These are phyloP conservation scores for Pammene aurita DNA, from an alignment of 2,888 invertebrate genomes.

Conservation along the genomic window DNA sequence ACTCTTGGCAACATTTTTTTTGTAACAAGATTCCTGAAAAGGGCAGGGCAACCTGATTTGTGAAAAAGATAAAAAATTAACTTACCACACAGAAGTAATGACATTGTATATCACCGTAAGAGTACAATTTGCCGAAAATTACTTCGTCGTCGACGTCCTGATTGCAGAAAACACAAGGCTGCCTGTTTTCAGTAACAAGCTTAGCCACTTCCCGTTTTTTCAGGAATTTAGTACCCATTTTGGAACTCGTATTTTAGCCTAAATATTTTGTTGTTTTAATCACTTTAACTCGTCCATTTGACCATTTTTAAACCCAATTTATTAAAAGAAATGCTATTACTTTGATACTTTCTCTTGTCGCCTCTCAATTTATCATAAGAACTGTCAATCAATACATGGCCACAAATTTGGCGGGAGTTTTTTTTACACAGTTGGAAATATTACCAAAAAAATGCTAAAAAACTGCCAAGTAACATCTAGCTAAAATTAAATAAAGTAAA, in stretches of 20 bases:
- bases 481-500: background rate
- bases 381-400: conserved; percentile 42
- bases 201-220: conserved; percentile 56
- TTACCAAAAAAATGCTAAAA: no score
- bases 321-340: conserved; percentile 9
- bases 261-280: background rate
- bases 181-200: conserved; percentile 59
- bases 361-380: conserved; percentile 9
- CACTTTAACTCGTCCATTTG: background rate
- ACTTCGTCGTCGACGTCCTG: conserved; percentile 78
- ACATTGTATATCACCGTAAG: conserved; percentile 82
- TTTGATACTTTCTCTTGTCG: background rate
- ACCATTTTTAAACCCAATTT: background rate
- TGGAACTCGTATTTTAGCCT: background rate
- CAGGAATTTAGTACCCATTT: conserved; percentile 48
- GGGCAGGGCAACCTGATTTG: background rate
- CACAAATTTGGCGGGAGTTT: conserved; percentile 40
- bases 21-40: background rate
- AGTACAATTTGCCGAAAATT: conserved; percentile 82
- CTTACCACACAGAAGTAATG: conserved; percentile 91
- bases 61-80: conserved; percentile 41
- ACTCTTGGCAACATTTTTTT: background rate
- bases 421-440: conserved; percentile 10
- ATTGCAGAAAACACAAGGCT: conserved; percentile 82
- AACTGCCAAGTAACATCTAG: background rate